Evolutionary conservation across 1,140 invertebrate genomes (phyloP), one percentile per base, ranked within the genome.

Genomic region (Camponotus pennsylvanicus): DNA sequence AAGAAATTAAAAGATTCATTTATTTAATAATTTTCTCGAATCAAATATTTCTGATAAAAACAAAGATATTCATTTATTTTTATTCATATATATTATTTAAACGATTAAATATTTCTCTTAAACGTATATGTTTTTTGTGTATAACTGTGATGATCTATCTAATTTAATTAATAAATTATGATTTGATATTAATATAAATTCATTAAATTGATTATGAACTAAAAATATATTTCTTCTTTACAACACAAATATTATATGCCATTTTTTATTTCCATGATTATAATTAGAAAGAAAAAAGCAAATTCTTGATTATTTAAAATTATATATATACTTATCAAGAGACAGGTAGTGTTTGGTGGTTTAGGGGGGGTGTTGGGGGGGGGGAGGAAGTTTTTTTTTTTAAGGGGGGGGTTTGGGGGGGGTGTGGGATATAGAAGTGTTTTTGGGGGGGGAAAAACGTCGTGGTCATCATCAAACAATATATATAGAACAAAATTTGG

Each of bases 301-400:
- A 37, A 40, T 66, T 40, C 8, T 66, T 66, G 18, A 66, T 66
- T 66, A 40, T 40, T 37, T 18, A 66, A 66, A 7, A 40, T 59
- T 59, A 15, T 21, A 76, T 59, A 40, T 75, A 13, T 13, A 75
- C n/a, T n/a, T n/a, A n/a, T n/a, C n/a, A n/a, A n/a, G n/a, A n/a
- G n/a, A n/a, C n/a, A n/a, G n/a, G n/a, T n/a, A n/a, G n/a, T n/a
- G n/a, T n/a, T n/a, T n/a, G n/a, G n/a, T n/a, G n/a, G n/a, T n/a
- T n/a, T n/a, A n/a, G n/a, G n/a, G n/a, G n/a, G n/a, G n/a, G n/a
- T n/a, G n/a, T n/a, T n/a, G n/a, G n/a, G n/a, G n/a, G n/a, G n/a
- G n/a, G n/a, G n/a, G n/a, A n/a, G n/a, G n/a, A n/a, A n/a, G n/a
- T n/a, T n/a, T n/a, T n/a, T n/a, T n/a, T n/a, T n/a, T n/a, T n/a